Base-by-base conservation (phyloP, 2,888 invertebrate species). In the Thera obeliscata region DNA sequence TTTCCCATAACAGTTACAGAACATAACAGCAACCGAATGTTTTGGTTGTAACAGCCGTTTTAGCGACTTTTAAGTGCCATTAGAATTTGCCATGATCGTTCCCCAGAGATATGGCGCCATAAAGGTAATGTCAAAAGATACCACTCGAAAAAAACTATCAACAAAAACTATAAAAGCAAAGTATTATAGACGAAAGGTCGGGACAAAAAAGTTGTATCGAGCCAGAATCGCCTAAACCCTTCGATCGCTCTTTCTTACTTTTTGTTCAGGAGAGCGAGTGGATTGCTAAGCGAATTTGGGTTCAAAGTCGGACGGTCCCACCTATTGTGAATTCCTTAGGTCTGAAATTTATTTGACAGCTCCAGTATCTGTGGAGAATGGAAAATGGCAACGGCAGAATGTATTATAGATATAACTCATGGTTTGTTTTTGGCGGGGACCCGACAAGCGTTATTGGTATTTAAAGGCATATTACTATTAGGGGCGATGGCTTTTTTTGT, bases 331-430 rank as follows among this genome's bases (percentile, higher is more conserved):
- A 90, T 91, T 88, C 87, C 81, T 86, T 89, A 87, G 88, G 86
- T 84, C 88, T 89, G 88, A 93, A 91, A 94, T 94, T 94, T 94
- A 94, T 94, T 92, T 86, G 94, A 94, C 94, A 91, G 90, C 85
- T 75, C 81, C 86, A 90, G 89, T 90, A 88, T 92, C 93, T 93
- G 92, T 88, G 86, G 93, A 94, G 93, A 94, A 94, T 93, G 89
- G 93, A 91, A 93, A 93, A 93, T 93, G 91, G 93, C 90, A 90
- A 89, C 90, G 85, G 89, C 78, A 87, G 87, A 88, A 92, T 89
- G 93, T 88, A 90, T 90, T 90, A 90, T 86, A 84, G 88, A 84
- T 87, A 92, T 94, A 94, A 92, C 87, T 94, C 93, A 94, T 83
- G 91, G 91, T 94, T 93, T 94, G 93, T 93, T 93, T 93, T 92